Percentiles rank a stretch among this genome's conserved stretches.
phyloP scores from a whole-genome alignment of 1,140 invertebrate genomes.

The Lasioglossum albipes region DNA sequence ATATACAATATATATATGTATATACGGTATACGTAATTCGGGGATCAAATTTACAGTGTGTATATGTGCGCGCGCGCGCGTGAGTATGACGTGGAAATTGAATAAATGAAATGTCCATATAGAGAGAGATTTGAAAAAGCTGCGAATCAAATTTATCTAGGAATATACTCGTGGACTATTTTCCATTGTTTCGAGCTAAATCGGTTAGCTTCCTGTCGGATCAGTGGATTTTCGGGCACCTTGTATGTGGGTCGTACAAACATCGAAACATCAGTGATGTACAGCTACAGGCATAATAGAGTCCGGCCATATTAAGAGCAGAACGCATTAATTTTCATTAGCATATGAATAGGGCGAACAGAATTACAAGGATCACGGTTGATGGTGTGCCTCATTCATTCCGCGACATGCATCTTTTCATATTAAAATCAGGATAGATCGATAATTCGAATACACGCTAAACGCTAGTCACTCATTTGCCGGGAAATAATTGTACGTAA shows the following conservation, averaged over 20 bases:
- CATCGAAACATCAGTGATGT: constrained; percentile 15
- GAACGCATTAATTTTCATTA: constrained; percentile 47
- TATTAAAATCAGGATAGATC: constrained; percentile 29
- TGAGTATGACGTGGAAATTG: no score
- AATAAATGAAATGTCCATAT: no score
- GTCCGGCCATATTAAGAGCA: constrained; percentile 6
- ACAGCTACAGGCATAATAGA: not conserved
- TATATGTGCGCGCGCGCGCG: no score
- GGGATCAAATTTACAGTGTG: not conserved
- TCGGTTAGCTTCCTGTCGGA: no score
- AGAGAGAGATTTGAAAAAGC: no score
- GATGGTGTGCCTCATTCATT: not conserved
- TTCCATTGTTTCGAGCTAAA: no score
- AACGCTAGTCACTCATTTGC: not conserved
- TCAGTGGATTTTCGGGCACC: not conserved
- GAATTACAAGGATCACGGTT: constrained; percentile 20
- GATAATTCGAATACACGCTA: constrained; percentile 22
- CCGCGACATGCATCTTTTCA: constrained; percentile 10
- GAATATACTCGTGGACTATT: no score
- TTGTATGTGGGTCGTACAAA: not conserved
- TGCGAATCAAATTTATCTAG: no score
- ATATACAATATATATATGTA: not conserved
- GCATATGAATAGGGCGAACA: constrained; percentile 35
- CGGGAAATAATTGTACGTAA: not conserved
- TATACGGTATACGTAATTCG: not conserved